These are phyloP conservation scores for Anarrhichthys ocellatus DNA, from an alignment of 2,113 vertebrate species.

Conservation along the genomic window DNA sequence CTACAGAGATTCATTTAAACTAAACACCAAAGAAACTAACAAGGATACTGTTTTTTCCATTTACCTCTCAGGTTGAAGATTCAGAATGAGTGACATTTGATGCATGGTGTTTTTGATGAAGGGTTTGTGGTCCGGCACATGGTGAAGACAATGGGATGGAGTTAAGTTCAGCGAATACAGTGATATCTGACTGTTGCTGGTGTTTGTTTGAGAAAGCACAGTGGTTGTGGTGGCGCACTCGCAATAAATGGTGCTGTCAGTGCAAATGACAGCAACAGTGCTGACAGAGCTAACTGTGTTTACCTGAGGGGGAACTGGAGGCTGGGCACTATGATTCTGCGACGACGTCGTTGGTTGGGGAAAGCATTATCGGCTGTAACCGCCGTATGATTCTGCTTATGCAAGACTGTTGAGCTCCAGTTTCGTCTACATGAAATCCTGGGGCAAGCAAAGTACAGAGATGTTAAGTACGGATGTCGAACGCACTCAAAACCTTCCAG, in stretches of 20 bases:
- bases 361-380: not conserved
- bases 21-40: not conserved
- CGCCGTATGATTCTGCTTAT: not conserved
- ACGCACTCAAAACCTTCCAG: conserved; percentile 12
- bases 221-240: not conserved
- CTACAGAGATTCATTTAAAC: not conserved
- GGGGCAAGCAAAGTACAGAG: not conserved
- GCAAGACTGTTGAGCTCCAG: not conserved
- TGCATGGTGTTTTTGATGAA: not conserved
- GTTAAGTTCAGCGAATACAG: not conserved
- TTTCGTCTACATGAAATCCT: not conserved
- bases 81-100: not conserved
- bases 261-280: no score
- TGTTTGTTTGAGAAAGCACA: not conserved
- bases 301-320: no score
- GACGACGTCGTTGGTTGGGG: no score
- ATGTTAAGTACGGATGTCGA: not conserved
- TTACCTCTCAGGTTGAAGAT: not conserved
- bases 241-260: no score
- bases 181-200: not conserved
- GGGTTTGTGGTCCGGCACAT: not conserved
- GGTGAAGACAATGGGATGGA: not conserved
- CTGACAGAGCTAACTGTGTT: no score
- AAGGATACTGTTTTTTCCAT: not conserved
- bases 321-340: no score